Evolutionary conservation across 2,113 vertebrate genomes (phyloP).

Genomic region (Ranitomeya imitator): DNA sequence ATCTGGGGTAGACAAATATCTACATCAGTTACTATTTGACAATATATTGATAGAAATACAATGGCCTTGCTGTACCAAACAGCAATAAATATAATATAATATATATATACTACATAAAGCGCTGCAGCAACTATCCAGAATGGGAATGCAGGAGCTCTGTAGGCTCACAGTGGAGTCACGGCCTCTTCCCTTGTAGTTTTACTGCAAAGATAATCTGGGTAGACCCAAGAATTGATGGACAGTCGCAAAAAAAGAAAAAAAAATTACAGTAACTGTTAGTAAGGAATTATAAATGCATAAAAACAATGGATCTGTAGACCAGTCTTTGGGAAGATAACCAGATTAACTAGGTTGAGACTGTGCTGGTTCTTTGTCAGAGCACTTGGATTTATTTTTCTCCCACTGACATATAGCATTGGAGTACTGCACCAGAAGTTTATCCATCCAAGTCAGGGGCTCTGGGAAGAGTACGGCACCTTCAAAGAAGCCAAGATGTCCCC

Average conservation of each 20-base stretch:
- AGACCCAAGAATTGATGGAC: constrained; percentile 42
- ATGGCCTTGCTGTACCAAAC: constrained; percentile 15
- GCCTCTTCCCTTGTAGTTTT: constrained; percentile 44
- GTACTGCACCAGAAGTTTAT: constrained; percentile 95
- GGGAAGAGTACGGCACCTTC: constrained; percentile 96
- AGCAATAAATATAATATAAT: constrained; percentile 16
- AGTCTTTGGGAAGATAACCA: constrained; percentile 61
- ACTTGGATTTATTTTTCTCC: constrained; percentile 91
- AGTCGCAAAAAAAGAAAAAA: constrained; percentile 9
- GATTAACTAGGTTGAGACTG: constrained; percentile 73
- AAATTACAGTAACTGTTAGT: not conserved
- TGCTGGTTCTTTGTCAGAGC: constrained; percentile 76
- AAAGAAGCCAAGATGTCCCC: constrained; percentile 98
- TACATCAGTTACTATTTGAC: constrained; percentile 17
- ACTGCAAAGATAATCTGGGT: constrained; percentile 61
- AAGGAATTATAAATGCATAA: constrained; percentile 59
- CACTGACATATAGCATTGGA: constrained; percentile 93
- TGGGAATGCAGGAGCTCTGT: not conserved
- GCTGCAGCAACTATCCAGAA: constrained; percentile 30
- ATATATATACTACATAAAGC: constrained; percentile 34
- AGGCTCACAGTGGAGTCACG: constrained; percentile 53
- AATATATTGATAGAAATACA: constrained; percentile 44
- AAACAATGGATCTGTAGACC: constrained; percentile 59
- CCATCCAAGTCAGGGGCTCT: constrained; percentile 98
- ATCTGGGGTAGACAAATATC: not conserved